Conservation (phyloP, 2,113 vertebrate genomes). For the Australoheros scitulus region DNA sequence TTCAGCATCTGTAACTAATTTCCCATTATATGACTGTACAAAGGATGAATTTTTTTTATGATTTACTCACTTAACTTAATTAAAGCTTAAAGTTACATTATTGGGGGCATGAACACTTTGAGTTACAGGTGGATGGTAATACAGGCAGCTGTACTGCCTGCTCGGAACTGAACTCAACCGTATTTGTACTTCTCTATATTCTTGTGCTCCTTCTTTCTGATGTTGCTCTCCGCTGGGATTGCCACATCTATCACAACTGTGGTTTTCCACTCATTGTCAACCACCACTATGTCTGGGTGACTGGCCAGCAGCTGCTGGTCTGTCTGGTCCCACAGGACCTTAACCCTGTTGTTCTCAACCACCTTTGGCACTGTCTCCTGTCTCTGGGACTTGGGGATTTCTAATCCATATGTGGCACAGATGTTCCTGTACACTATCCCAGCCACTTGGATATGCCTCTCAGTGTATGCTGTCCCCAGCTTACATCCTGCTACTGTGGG, state of each 20-base stretch:
- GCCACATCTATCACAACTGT: background rate
- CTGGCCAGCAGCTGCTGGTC: background rate
- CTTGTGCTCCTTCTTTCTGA: background rate
- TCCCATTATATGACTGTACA: background rate
- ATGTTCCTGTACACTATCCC: background rate
- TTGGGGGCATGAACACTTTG: background rate
- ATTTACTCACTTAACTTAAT: background rate
- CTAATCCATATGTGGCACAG: too few relatives aligned
- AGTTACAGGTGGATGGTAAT: background rate
- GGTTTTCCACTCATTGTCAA: background rate
- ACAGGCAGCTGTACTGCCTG: background rate
- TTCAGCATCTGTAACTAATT: background rate
- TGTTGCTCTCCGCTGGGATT: conserved; percentile 1
- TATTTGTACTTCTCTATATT: background rate
- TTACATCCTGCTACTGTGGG: too few relatives aligned
- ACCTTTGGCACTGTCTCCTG: background rate
- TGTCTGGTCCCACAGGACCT: background rate
- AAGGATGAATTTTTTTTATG: background rate
- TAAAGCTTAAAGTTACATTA: background rate
- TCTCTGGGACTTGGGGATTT: background rate
- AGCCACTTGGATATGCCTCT: background rate
- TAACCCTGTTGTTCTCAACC: background rate
- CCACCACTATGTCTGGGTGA: background rate
- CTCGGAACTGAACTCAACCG: background rate
- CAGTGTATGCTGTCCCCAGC: background rate